Evolutionary conservation across 2,888 invertebrate genomes (phyloP), one percentile per base, ranked within the genome.

Genomic region (Ochropacha duplaris): DNA sequence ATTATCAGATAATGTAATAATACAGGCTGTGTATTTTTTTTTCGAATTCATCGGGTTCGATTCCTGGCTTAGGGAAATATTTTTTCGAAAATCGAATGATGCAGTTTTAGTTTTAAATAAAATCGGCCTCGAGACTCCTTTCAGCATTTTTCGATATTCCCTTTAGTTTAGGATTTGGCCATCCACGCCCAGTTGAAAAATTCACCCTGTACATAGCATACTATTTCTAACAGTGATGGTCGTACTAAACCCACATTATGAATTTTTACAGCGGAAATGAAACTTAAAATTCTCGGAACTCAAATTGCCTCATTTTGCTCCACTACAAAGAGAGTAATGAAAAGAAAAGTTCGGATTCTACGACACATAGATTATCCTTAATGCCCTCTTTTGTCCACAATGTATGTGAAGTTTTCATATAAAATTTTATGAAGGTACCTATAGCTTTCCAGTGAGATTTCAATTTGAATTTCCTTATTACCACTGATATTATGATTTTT

Each of bases 351-450:
- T 84, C 65, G 70, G 77, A 73, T 82, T 86, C 83, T 79, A 81
- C 74, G 84, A 83, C 82, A 83, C 81, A 84, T 87, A 87, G 77
- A 87, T 87, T 85, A 86, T 79, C 76, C 79, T 72, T 86, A 85
- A 84, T 86, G 79, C 74, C 76, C 84, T 78, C 82, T 72, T 84
- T 86, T 86, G 84, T 84, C 83, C 84, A 85, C 83, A 86, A 85
- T 87, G 82, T 85, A 85, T 82, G 83, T 77, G 81, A 82, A 86
- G 76, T 81, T 84, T 82, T 80, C 81, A 74, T 79, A 84, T 86
- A 84, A 88, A 86, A 83, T 87, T 86, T 88, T 86, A 88, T 83
- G 76, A 70, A 72, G 74, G 73, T 72, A n/a, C n/a, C n/a, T n/a
- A n/a, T n/a, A 74, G 71, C 74, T 72, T 79, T 78, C 78, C 72